Conservation (phyloP, 2,797 vertebrate genomes). For the Masticophis lateralis region DNA sequence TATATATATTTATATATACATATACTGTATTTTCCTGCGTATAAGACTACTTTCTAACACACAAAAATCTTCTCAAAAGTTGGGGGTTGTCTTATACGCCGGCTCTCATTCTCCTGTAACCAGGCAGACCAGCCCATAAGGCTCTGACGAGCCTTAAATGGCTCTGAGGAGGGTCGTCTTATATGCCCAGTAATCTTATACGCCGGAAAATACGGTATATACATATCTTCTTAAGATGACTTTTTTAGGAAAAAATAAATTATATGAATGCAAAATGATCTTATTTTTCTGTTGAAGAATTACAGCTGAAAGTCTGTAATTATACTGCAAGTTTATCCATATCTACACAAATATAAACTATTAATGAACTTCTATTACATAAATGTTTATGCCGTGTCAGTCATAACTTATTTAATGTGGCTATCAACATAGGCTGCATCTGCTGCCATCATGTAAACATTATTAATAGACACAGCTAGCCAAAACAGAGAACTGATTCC, state of each 20-base stretch:
- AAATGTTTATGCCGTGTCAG: neutral
- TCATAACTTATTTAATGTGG: neutral
- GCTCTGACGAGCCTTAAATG: too few species aligned
- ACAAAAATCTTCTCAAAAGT: too few species aligned
- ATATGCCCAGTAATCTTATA: too few species aligned
- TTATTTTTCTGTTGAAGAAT: neutral
- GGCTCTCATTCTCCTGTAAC: too few species aligned
- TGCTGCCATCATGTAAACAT: slow-evolving; percentile 2
- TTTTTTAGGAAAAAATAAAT: neutral
- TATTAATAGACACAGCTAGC: neutral
- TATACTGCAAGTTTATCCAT: neutral
- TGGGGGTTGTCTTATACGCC: too few species aligned
- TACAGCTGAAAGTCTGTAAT: too few species aligned
- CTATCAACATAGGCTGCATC: neutral
- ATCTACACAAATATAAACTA: neutral
- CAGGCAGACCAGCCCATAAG: too few species aligned
- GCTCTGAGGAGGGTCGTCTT: too few species aligned
- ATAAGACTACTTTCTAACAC: too few species aligned
- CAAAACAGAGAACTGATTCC: neutral
- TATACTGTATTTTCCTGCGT: too few species aligned
- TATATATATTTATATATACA: neutral
- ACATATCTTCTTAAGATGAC: neutral
- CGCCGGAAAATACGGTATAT: too few species aligned
- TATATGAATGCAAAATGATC: neutral
- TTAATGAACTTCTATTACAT: neutral